These are phyloP conservation scores for Margaritifera margaritifera DNA, from an alignment of 2,888 invertebrate genomes.

Conservation along the genomic window DNA sequence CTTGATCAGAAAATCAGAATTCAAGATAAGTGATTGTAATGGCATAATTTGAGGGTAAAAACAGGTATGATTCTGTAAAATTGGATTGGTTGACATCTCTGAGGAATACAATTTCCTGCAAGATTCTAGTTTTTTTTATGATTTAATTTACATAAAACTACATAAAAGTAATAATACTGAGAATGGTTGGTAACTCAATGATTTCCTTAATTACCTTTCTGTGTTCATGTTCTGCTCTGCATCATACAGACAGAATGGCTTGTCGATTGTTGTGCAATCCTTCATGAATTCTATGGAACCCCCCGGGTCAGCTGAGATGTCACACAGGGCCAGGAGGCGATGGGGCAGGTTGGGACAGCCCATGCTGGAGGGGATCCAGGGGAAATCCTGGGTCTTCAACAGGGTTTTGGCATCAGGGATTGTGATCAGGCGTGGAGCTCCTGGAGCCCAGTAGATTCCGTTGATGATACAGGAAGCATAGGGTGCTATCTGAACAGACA, in stretches of 20 bases:
- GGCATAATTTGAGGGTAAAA: too few relatives aligned
- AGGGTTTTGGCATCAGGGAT: constrained; percentile 98
- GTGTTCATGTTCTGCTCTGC: constrained; percentile 98
- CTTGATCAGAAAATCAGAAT: too few relatives aligned
- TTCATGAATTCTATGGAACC: constrained; percentile 99
- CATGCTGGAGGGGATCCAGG: constrained; percentile 87
- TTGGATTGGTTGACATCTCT: too few relatives aligned
- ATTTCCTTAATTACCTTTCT: constrained; percentile 79
- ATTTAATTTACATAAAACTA: too few relatives aligned
- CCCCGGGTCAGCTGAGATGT: constrained; percentile 99
- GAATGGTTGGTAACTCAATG: too few relatives aligned
- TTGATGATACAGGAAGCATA: constrained; percentile 97
- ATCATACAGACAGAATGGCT: constrained; percentile 99
- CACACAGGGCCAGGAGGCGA: constrained; percentile 90
- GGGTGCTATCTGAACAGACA: constrained; percentile 85
- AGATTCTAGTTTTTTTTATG: too few relatives aligned
- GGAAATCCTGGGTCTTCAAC: constrained; percentile 86
- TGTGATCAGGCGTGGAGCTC: constrained; percentile 94
- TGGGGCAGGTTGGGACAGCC: constrained; percentile 72
- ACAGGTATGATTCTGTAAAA: too few relatives aligned
- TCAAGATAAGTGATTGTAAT: too few relatives aligned
- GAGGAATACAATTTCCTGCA: too few relatives aligned
- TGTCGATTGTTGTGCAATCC: constrained; percentile 99
- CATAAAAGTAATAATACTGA: too few relatives aligned
- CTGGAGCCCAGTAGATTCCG: constrained; percentile 99